These are phyloP conservation scores for Drosophila barbarae DNA, from an alignment of 2,888 invertebrate species.

Conservation along the genomic window DNA sequence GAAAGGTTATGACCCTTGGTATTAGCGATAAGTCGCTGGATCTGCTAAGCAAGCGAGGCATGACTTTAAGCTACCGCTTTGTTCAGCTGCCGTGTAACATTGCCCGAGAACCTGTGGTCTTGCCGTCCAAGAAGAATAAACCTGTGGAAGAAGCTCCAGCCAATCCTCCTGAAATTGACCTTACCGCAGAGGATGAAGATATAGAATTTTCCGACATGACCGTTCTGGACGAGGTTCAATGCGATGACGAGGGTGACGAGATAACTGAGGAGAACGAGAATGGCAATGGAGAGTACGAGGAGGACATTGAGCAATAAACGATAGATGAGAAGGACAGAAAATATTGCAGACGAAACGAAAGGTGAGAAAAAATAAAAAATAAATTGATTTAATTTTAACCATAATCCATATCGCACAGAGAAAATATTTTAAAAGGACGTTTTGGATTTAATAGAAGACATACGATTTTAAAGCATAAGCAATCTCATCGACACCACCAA, in stretches of 20 bases:
- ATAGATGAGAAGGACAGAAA: neutral
- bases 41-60: neutral
- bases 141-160: neutral
- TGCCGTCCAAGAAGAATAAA: neutral
- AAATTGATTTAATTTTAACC: neutral
- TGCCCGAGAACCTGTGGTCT: too few relatives aligned
- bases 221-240: constrained; percentile 4
- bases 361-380: neutral
- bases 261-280: neutral
- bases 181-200: constrained; percentile 15
- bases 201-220: neutral
- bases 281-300: neutral
- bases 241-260: constrained; percentile 9
- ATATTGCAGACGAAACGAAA: neutral
- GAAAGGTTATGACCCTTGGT: neutral
- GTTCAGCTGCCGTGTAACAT: constrained; percentile 1
- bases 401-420: neutral
- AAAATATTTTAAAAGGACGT: neutral
- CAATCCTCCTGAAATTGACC: constrained; percentile 7
- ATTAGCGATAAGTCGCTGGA: constrained; percentile 2
- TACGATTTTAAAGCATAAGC: neutral
- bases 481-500: constrained; percentile 6
- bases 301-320: neutral
- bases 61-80: constrained; percentile 13
- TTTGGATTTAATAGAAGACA: neutral